Conservation (phyloP, 2,797 vertebrate species). For the Sorex maritimensis region DNA sequence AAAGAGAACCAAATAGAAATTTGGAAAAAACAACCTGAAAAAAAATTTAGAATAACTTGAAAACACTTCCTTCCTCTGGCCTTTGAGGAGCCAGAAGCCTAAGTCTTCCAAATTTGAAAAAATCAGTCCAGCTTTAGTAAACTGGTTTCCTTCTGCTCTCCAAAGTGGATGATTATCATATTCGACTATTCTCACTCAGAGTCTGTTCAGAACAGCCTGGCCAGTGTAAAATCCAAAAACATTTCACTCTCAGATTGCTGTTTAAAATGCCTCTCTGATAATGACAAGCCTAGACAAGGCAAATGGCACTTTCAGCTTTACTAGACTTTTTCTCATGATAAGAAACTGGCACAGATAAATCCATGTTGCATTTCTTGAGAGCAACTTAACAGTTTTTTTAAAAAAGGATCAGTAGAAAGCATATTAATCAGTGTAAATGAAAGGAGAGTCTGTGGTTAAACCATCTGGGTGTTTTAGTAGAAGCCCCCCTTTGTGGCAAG, state of each 20-base stretch:
- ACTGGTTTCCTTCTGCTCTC: constrained; percentile 71
- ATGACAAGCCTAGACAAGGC: constrained; percentile 54
- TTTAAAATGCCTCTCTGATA: constrained; percentile 46
- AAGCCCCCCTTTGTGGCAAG: neutral
- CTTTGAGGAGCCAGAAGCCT: constrained; percentile 70
- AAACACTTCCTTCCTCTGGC: constrained; percentile 69
- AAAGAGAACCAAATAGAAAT: constrained; percentile 70
- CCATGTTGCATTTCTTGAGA: constrained; percentile 22
- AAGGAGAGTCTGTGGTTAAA: constrained; percentile 40
- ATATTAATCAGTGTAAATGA: constrained; percentile 10
- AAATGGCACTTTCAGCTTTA: constrained; percentile 57
- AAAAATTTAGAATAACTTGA: constrained; percentile 60
- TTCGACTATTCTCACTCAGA: constrained; percentile 63
- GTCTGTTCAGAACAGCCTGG: constrained; percentile 78
- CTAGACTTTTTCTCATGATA: constrained; percentile 24
- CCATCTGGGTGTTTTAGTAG: neutral
- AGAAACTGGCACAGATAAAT: constrained; percentile 55
- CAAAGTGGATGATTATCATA: constrained; percentile 63
- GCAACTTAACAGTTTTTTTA: neutral
- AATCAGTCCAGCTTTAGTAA: constrained; percentile 63
- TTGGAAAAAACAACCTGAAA: constrained; percentile 69
- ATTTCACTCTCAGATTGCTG: constrained; percentile 39
- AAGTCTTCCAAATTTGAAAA: constrained; percentile 59
- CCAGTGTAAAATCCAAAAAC: constrained; percentile 71
- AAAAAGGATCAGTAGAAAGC: constrained; percentile 22